Percentiles rank a stretch among this genome's conserved stretches.
Conservation (phyloP, 1,140 invertebrate species). For the Neocloeon triangulifer region DNA sequence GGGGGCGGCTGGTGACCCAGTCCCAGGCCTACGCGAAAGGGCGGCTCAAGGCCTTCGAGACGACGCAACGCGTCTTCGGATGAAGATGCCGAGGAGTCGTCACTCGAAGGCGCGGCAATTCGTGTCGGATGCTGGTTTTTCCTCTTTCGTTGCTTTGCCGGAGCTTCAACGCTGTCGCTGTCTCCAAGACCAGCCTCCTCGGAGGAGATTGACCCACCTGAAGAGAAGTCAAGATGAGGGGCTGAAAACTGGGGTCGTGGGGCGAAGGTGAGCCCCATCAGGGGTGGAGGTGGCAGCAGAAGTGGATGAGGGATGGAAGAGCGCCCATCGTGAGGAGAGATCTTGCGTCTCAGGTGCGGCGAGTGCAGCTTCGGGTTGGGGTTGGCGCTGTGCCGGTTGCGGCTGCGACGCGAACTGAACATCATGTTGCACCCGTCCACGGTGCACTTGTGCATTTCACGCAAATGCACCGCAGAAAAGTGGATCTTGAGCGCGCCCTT, state of each 20-base stretch:
- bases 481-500: conserved; percentile 99
- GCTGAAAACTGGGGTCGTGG: conserved; percentile 30
- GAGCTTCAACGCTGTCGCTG: no score
- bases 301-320: conserved; percentile 65
- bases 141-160: background rate
- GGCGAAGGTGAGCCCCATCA: conserved; percentile 21
- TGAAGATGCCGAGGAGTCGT: background rate
- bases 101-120: background rate
- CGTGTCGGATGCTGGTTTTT: background rate
- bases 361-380: conserved; percentile 97
- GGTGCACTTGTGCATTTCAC: conserved; percentile 99
- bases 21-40: conserved; percentile 6
- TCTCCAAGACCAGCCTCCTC: no score
- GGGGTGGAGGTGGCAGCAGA: conserved; percentile 45
- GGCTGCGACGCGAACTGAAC: conserved; percentile 87
- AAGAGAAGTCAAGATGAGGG: conserved; percentile 12
- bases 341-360: conserved; percentile 74
- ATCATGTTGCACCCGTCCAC: conserved; percentile 98
- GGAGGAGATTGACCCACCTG: background rate
- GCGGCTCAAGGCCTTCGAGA: conserved; percentile 5
- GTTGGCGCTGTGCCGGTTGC: conserved; percentile 93
- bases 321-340: conserved; percentile 77
- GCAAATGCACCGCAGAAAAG: conserved; percentile 93
- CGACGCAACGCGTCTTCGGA: conserved; percentile 5
- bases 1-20: conserved; percentile 9